Conservation (phyloP, 2,888 invertebrate species). For the Horisme vitalbata region DNA sequence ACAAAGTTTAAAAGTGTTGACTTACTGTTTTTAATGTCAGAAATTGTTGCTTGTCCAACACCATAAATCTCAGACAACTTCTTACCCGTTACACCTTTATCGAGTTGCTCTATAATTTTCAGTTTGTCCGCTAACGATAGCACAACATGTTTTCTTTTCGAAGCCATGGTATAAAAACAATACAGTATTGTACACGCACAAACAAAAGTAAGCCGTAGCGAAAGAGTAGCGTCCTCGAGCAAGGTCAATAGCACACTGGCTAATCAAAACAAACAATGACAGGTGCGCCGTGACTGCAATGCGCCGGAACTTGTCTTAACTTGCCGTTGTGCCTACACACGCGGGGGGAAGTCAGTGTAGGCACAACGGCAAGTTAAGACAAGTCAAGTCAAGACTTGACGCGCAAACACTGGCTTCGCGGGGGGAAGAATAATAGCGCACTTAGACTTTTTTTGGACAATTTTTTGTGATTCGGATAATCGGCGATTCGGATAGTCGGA, state of each 20-base stretch:
- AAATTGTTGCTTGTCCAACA: too few species aligned
- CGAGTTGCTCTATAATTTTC: slow-evolving; percentile 38
- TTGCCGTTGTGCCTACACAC: too few species aligned
- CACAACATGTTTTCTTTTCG: slow-evolving; percentile 38
- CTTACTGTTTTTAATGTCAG: too few species aligned
- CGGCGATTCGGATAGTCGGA: too few species aligned
- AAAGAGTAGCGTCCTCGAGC: slow-evolving; percentile 24
- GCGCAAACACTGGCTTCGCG: slow-evolving; percentile 8
- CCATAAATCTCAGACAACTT: slow-evolving; percentile 39
- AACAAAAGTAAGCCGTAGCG: slow-evolving; percentile 31
- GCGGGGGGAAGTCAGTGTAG: too few species aligned
- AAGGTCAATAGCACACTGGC: slow-evolving; percentile 20
- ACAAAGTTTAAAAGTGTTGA: background rate
- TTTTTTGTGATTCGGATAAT: too few species aligned
- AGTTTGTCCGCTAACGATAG: slow-evolving; percentile 38
- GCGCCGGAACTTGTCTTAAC: background rate
- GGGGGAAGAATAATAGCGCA: background rate
- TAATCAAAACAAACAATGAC: slow-evolving; percentile 25
- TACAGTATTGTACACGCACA: slow-evolving; percentile 20
- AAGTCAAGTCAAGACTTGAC: background rate
- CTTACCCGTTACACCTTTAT: slow-evolving; percentile 37
- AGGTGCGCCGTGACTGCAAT: slow-evolving; percentile 20
- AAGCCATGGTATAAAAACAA: slow-evolving; percentile 30
- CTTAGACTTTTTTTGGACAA: too few species aligned
- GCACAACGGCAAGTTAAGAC: too few species aligned